These are phyloP conservation scores for Megalops cyprinoides DNA, from an alignment of 2,797 vertebrate species.

Conservation along the genomic window DNA sequence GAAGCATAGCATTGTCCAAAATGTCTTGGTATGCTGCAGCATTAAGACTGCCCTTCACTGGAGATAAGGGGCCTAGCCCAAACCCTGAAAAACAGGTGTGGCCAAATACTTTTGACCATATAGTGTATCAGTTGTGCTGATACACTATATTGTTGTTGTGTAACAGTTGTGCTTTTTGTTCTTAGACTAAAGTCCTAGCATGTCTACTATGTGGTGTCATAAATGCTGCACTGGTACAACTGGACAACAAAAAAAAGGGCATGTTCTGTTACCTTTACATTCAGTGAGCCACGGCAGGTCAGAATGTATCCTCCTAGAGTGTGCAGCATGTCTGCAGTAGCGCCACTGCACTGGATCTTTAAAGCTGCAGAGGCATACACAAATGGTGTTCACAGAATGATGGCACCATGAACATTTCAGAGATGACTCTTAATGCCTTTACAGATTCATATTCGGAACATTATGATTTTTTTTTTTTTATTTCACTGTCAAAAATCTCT, in stretches of 20 bases:
- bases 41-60: too few relatives aligned
- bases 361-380: constrained; percentile 58
- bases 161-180: not conserved
- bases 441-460: constrained; percentile 4
- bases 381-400: not conserved
- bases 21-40: too few relatives aligned
- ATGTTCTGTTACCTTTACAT: constrained; percentile 71
- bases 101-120: too few relatives aligned
- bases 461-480: too few relatives aligned
- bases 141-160: too few relatives aligned
- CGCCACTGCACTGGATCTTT: constrained; percentile 78
- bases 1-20: too few relatives aligned
- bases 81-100: too few relatives aligned
- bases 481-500: not conserved
- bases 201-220: too few relatives aligned
- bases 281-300: constrained; percentile 70
- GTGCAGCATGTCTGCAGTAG: constrained; percentile 72
- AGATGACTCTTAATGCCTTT: constrained; percentile 4
- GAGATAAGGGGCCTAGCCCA: too few relatives aligned
- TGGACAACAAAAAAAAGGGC: not conserved
- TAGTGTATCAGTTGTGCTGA: not conserved
- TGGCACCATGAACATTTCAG: not conserved
- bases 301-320: constrained; percentile 69
- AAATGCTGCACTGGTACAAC: not conserved
- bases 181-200: not conserved